Evolutionary conservation across 2,113 vertebrate species (phyloP).

Genomic region (Engystomops pustulosus): DNA sequence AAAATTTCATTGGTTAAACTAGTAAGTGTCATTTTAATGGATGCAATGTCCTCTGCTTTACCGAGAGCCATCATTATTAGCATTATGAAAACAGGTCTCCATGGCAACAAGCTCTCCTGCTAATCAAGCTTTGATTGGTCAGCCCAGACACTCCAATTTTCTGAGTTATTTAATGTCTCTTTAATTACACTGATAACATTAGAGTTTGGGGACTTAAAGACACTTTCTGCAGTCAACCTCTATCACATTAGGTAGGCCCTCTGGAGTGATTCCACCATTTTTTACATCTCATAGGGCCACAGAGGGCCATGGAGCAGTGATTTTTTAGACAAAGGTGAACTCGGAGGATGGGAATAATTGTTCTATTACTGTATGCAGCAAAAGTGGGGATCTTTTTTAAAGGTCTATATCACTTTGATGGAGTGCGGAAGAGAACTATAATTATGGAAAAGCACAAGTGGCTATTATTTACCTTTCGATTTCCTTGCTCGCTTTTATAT

Average conservation of each 20-base stretch:
- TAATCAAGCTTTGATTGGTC: conserved; percentile 57
- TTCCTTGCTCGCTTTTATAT: not conserved
- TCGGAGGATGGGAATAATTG: not conserved
- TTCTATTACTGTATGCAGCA: not conserved
- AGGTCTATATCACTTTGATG: not conserved
- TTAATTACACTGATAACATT: conserved; percentile 39
- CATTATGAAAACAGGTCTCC: conserved; percentile 50
- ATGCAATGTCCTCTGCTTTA: conserved; percentile 38
- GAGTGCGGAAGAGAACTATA: not conserved
- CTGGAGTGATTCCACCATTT: not conserved
- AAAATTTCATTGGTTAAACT: conserved; percentile 35
- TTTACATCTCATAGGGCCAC: not conserved
- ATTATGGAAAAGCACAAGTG: conserved; percentile 1
- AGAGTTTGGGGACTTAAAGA: not conserved
- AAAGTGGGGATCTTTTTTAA: not conserved
- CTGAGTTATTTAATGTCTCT: conserved; percentile 38
- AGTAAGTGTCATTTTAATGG: conserved; percentile 39
- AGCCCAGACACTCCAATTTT: conserved; percentile 34
- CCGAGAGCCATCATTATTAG: conserved; percentile 52
- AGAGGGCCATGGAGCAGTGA: not conserved
- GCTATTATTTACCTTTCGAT: not conserved
- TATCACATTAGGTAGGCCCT: not conserved
- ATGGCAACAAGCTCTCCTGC: conserved; percentile 39
- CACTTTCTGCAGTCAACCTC: not conserved
- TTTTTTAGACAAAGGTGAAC: not conserved